Conservation (phyloP, 37 sponge, comb jelly and placozoan genomes). For the Geodia barretti region DNA sequence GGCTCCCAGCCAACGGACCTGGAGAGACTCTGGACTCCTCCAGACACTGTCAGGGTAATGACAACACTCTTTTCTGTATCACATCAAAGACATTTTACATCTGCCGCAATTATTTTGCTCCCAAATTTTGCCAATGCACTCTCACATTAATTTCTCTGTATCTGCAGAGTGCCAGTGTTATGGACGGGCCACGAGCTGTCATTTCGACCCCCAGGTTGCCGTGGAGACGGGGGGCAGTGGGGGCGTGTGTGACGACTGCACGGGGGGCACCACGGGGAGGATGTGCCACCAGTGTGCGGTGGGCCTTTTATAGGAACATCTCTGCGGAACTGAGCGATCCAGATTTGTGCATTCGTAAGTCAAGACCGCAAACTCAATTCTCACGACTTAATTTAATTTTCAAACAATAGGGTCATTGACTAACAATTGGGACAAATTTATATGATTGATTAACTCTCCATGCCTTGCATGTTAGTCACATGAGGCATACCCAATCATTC, state of each 20-base stretch:
- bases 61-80: neutral
- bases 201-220: neutral
- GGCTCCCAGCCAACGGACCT: neutral
- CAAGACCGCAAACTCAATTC: neutral
- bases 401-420: no score
- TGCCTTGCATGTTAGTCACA: no score
- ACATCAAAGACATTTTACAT: neutral
- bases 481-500: no score
- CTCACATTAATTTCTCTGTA: no score
- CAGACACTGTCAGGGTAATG: neutral
- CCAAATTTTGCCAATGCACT: no score
- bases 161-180: slow-evolving; percentile 13
- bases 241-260: slow-evolving; percentile 8
- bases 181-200: neutral
- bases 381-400: no score
- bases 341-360: neutral
- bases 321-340: neutral
- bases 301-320: slow-evolving; percentile 12
- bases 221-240: neutral
- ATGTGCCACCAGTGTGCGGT: slow-evolving; percentile 1
- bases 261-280: neutral
- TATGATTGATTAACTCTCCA: no score
- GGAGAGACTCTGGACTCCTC: neutral
- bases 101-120: no score
- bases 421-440: no score